Evolutionary conservation across 2,888 invertebrate species (phyloP).

Genomic region (Hirtodrosophila histrioides): DNA sequence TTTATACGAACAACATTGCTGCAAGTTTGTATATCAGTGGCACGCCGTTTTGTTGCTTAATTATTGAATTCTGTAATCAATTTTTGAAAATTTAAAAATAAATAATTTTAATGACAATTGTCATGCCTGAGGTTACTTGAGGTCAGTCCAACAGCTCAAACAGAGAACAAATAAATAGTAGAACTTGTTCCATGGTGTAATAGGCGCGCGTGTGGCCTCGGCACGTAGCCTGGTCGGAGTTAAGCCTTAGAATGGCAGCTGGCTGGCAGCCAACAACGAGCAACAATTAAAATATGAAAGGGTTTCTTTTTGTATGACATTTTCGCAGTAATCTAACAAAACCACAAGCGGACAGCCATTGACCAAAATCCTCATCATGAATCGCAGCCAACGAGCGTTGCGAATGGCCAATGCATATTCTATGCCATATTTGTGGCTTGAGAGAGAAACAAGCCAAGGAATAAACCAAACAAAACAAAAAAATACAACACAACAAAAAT

Average conservation of each 20-base stretch:
- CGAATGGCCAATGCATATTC: slow-evolving; percentile 55
- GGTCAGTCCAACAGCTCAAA: slow-evolving; percentile 38
- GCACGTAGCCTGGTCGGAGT: slow-evolving; percentile 56
- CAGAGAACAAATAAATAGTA: background rate
- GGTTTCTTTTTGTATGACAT: slow-evolving; percentile 51
- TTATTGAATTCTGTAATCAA: no score
- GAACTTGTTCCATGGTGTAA: slow-evolving; percentile 53
- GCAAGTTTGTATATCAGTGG: no score
- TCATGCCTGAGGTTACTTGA: slow-evolving; percentile 20
- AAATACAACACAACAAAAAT: slow-evolving; percentile 4
- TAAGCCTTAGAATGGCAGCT: slow-evolving; percentile 72
- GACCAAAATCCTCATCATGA: slow-evolving; percentile 71
- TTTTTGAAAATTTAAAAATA: background rate
- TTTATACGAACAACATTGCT: no score
- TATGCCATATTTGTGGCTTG: slow-evolving; percentile 46
- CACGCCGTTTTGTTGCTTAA: no score
- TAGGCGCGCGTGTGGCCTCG: slow-evolving; percentile 76
- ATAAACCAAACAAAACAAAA: slow-evolving; percentile 31
- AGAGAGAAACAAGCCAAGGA: slow-evolving; percentile 9
- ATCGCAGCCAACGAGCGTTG: slow-evolving; percentile 61
- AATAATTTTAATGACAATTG: slow-evolving; percentile 5
- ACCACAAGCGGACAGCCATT: slow-evolving; percentile 48
- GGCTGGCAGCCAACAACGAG: slow-evolving; percentile 19
- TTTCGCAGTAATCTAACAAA: slow-evolving; percentile 62
- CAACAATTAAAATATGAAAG: slow-evolving; percentile 78